Base-by-base conservation (phyloP, 2,797 vertebrate genomes). In the Myotis findleyi region DNA sequence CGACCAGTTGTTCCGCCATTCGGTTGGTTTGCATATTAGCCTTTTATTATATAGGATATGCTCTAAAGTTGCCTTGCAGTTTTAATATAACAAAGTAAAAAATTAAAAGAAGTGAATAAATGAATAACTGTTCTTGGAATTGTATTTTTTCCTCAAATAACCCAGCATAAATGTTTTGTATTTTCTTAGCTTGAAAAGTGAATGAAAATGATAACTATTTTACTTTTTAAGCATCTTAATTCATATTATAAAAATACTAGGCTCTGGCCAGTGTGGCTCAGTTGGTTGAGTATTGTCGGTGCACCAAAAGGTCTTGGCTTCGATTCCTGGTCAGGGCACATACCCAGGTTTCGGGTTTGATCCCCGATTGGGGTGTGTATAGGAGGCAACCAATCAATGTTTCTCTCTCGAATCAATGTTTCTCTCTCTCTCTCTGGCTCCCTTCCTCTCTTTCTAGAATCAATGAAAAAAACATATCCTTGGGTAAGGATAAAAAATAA, bases 131-230 rank as follows among this genome's bases (percentile, higher is more conserved):
- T 25, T 94, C 21, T 88, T 84, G 5, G 12, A 90, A 77, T 0
- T 86, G 13, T 64, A 5, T 64, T 64, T 71, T 64, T 72, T 87
- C 82, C 64, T 96, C 38, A 79, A 83, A 83, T 66, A 57, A 95
- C 38, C 27, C 38, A 80, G 33, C 7, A 12, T 82, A 77, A 92
- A n/a, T 68, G 47, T 86, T 92, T 88, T 75, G 38, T 51, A 36
- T 57, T 81, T 93, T 80, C n/a, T 89, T 83, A 89, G 49, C 20
- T 69, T 92, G 30, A 91, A 49, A 93, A 82, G 23, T 80, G 62
- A 81, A 96, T 94, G 38, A 87, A 95, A 93, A 96, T 51, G 7
- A 16, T 71, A 47, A 82, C 8, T 81, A 55, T 72, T 66, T 81
- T 69, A 73, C 47, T 81, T 84, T 55, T 89, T 71, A 91, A 85